Base-by-base conservation (phyloP, 1,140 invertebrate genomes). In the Anastatus disparis region DNA sequence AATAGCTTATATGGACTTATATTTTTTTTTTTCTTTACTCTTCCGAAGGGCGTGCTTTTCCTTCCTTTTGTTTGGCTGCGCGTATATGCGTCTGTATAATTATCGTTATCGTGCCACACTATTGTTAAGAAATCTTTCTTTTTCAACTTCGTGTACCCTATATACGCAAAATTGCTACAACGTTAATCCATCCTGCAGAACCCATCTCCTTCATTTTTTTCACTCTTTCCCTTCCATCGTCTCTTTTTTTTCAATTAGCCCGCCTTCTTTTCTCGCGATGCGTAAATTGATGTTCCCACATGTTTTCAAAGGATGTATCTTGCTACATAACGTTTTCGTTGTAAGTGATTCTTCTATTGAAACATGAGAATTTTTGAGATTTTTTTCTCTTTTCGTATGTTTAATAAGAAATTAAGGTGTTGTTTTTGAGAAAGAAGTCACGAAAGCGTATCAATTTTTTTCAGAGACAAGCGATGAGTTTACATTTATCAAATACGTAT, bases 81-180 rank as follows among this genome's bases (percentile, higher is more conserved):
- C 44, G 22, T 53, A n/a, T n/a, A n/a, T 17, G 17, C 42, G 17
- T 22, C 42, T 26, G 20, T 59, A 35, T 69, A 69, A 69, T 69
- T 61, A 69, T 40, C 55, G 29, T 44, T 69, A 69, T 69, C 66
- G 44, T 15, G 20, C 4, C 8, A n/a, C 29, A 44, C 31, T 46
- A 69, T 69, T 69, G 66, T 61, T 56, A 46, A 15, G 17, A 26
- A n/a, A 69, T 61, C 56, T 61, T 13, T 20, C n/a, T n/a, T n/a
- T n/a, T n/a, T n/a, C n/a, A n/a, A n/a, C n/a, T n/a, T n/a, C n/a
- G n/a, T n/a, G n/a, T n/a, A n/a, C 10, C 26, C 20, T 15, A n/a
- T n/a, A 38, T 15, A 7, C 24, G 26, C 53, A 20, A 68, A 59
- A 67, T 67, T 27, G 27, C 42, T 6, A n/a, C n/a, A n/a, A n/a